Base-by-base conservation (phyloP, 1,140 invertebrate genomes). In the Phthorimaea operculella region DNA sequence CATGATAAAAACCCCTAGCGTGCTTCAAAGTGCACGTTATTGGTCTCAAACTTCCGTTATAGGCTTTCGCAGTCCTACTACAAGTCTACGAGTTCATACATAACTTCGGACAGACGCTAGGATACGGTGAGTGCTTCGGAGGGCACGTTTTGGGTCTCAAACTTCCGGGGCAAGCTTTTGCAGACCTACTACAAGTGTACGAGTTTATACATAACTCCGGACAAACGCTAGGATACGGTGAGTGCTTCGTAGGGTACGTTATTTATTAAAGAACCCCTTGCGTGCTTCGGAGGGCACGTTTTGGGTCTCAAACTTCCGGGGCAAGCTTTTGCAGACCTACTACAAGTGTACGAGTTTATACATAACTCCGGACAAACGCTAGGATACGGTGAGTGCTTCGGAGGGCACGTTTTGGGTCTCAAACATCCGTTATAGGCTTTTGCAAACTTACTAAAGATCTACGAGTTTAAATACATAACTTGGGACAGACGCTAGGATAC, bases 131-230 rank as follows among this genome's bases (percentile, higher is more conserved):
- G 74, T 62, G 21, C n/a, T n/a, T n/a, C 51, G 1, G 15, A n/a
- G n/a, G n/a, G n/a, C n/a, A n/a, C n/a, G n/a, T n/a, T n/a, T n/a
- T n/a, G n/a, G 94, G 94, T 11, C 85, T 97, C 33, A 92, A 92
- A 67, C 81, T 98, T 10, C 87, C 92, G 0, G 95, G 95, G 0
- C 91, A 94, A 75, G 95, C 96, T 0, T 96, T 97, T 86, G 92
- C 94, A 1, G 95, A 98, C 83, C 87, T 94, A 36, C 87, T 98
- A 4, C 97, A 98, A 94, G 93, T 97, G 1, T 94, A 94, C 72
- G 96, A 99, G 86, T 99, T 99, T 79, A 87, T 98, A 48, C 93
- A 97, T 68, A 98, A 97, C 79, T 99, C 98, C 76, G 95, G 95
- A 18, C 93, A 96, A 80, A 96, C 95, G 0, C 86, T 99, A 9